Evolutionary conservation across 2,888 invertebrate genomes (phyloP).

Genomic region (Latrodectus hesperus): DNA sequence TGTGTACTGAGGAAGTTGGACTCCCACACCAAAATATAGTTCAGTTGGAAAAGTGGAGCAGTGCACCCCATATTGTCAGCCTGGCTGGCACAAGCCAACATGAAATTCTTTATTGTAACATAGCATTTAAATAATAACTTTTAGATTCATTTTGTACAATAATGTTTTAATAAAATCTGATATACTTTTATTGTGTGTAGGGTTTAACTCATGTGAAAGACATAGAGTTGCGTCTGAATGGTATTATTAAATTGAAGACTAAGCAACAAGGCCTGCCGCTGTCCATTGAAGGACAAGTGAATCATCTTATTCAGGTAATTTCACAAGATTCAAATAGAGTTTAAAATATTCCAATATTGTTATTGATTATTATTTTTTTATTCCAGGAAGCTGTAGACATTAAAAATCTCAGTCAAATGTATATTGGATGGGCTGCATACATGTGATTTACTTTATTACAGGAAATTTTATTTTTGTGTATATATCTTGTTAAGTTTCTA

Average conservation of each 20-base stretch:
- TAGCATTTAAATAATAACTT: no score
- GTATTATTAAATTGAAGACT: slow-evolving; percentile 78
- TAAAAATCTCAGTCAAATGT: slow-evolving; percentile 95
- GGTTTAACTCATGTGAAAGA: slow-evolving; percentile 85
- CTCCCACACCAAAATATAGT: no score
- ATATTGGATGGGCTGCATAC: slow-evolving; percentile 95
- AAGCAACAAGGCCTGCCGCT: slow-evolving; percentile 79
- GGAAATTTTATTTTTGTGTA: no score
- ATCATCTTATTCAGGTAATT: slow-evolving; percentile 83
- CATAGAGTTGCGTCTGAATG: slow-evolving; percentile 87
- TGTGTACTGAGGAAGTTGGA: no score
- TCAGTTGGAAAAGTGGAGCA: no score
- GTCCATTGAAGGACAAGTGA: slow-evolving; percentile 95
- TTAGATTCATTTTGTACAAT: no score
- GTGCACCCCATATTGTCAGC: no score
- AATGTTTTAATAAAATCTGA: no score
- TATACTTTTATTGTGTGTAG: slow-evolving; percentile 70
- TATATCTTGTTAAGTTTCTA: no score
- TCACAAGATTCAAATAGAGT: not conserved
- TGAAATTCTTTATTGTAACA: no score
- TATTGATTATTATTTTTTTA: not conserved
- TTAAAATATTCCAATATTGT: no score
- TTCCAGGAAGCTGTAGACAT: slow-evolving; percentile 86
- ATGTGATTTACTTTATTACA: slow-evolving; percentile 77
- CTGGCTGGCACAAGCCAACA: no score